A percentile compares a stretch with the other conserved stretches of the same genome.
Conservation (phyloP, 2,113 vertebrate species). For the Edolisoma coerulescens region DNA sequence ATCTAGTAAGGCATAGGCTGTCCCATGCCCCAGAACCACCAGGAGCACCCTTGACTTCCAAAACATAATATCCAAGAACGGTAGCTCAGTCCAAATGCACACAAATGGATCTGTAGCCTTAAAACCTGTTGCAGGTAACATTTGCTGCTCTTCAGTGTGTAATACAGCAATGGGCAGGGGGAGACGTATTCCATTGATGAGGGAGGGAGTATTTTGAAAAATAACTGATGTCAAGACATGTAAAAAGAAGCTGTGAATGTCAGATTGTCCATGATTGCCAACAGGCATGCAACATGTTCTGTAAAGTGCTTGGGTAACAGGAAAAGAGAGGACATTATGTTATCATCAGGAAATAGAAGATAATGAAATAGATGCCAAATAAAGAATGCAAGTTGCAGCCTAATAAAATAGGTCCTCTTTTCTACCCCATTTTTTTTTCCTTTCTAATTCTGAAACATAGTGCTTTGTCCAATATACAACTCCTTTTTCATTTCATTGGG, state of each 20-base stretch:
- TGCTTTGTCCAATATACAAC: neutral
- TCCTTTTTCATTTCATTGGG: neutral
- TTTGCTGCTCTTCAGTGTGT: neutral
- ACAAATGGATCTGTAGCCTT: neutral
- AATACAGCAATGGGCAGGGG: neutral
- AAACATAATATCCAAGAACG: neutral
- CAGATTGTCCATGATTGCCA: slow-evolving; percentile 44
- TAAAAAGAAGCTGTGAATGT: slow-evolving; percentile 28
- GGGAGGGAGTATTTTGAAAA: neutral
- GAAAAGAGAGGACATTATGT: slow-evolving; percentile 71
- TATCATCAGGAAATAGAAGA: slow-evolving; percentile 65
- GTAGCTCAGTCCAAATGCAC: neutral
- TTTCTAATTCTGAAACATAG: slow-evolving; percentile 7
- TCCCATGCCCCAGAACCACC: neutral
- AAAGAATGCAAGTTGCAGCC: slow-evolving; percentile 13
- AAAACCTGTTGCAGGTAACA: neutral
- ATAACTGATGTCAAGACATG: neutral
- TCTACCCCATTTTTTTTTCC: slow-evolving; percentile 17
- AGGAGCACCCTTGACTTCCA: neutral
- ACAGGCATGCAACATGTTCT: slow-evolving; percentile 60
- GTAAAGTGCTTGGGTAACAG: slow-evolving; percentile 72
- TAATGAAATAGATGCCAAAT: slow-evolving; percentile 65
- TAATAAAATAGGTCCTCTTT: slow-evolving; percentile 44
- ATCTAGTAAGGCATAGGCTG: neutral
- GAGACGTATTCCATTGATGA: neutral